Conservation (phyloP, 1,140 invertebrate species). For the Drosophila lacertosa region DNA sequence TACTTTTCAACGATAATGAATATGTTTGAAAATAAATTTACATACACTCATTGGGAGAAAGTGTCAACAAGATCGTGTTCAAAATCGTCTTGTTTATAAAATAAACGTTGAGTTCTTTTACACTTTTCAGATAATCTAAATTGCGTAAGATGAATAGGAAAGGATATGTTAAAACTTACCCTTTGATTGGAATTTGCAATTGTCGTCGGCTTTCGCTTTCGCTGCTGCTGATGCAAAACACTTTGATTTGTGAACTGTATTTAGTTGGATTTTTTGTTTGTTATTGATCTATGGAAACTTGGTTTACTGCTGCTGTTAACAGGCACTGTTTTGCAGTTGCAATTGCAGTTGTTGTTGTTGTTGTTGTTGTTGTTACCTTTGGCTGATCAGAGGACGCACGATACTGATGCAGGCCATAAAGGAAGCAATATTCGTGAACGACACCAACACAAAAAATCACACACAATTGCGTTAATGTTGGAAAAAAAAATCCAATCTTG, state of each 20-base stretch:
- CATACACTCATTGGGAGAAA: too few species aligned
- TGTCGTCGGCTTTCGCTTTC: neutral
- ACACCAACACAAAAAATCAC: slow-evolving; percentile 44
- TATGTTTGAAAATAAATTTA: too few species aligned
- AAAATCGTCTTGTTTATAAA: too few species aligned
- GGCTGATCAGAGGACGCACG: slow-evolving; percentile 11
- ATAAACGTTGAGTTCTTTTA: too few species aligned
- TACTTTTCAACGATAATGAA: too few species aligned
- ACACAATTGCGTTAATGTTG: slow-evolving; percentile 28
- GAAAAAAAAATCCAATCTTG: slow-evolving; percentile 17
- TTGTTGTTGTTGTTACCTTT: slow-evolving; percentile 20
- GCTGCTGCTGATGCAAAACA: neutral
- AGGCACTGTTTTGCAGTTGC: slow-evolving; percentile 2
- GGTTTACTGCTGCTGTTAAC: neutral
- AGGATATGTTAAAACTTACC: slow-evolving; percentile 4
- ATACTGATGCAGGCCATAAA: slow-evolving; percentile 4
- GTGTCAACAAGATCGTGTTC: too few species aligned
- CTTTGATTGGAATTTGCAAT: slow-evolving; percentile 2
- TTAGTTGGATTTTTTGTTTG: neutral
- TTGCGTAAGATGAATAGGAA: too few species aligned
- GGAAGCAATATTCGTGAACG: slow-evolving; percentile 10
- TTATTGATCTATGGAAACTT: slow-evolving; percentile 9
- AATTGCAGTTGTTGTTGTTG: slow-evolving; percentile 11
- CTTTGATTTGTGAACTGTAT: neutral
- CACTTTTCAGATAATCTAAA: too few species aligned